Evolutionary conservation across 2,888 invertebrate species (phyloP), one percentile per base, ranked within the genome.

Genomic region (Papilio gigon): DNA sequence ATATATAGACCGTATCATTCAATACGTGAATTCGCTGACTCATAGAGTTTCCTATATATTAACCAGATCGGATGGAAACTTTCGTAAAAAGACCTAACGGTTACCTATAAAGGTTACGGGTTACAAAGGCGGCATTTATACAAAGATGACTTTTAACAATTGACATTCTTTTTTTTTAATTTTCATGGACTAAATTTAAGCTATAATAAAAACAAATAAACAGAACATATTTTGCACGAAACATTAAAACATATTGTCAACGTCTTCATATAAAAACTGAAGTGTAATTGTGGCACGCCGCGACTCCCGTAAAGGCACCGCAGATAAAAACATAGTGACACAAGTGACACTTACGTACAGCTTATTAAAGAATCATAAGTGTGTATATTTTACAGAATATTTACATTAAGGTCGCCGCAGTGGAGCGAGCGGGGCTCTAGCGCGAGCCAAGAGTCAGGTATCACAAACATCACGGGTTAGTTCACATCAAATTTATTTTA

Each of bases 361-460:
- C 79, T 84, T 81, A 81, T 78, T 77, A 83, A 79, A 73, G 71
- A 75, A 76, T 79, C 76, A 78, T 81, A 79, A 73, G 72, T 76
- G 74, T 77, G 73, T 81, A 83, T 83, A 87, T 86, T 81, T 83
- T 90, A 89, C 89, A 89, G 75, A 83, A 77, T 90, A 90, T 90
- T 82, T 88, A 90, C 88, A 90, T 65, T 78, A 68, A 30, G 67
- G 71, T 75, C 74, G 76, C 74, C 75, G 74, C 73, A 75, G 76
- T 80, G 80, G 79, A 75, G 82, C n/a, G 80, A 81, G 76, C 77
- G 79, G 79, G 74, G 72, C 71, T 25, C 44, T 35, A 30, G 70
- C 78, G 79, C 74, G 75, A 79, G 81, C 77, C 79, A 79, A 79
- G 80, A 78, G 81, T 85, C 70, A 66, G 71, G 74, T 80, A 81